These are phyloP conservation scores for Phytoseiulus persimilis DNA, from an alignment of 2,888 invertebrate genomes.

Conservation along the genomic window DNA sequence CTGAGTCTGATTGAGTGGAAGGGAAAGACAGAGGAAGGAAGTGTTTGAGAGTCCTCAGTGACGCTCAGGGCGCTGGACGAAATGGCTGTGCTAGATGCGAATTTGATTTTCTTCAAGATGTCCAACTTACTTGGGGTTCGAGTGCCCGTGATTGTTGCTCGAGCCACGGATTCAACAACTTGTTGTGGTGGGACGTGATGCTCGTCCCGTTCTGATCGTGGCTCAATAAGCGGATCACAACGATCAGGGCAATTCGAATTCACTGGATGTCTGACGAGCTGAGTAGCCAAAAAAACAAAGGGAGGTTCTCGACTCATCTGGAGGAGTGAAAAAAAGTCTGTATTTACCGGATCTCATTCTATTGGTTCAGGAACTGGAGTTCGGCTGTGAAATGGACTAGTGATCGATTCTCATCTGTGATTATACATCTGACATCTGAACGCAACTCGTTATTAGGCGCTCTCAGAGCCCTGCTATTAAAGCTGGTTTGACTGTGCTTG, in stretches of 20 bases:
- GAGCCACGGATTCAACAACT: not conserved
- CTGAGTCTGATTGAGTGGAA: not conserved
- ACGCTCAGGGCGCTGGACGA: not conserved
- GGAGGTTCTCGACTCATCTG: not conserved
- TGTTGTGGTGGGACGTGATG: too few relatives aligned
- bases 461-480: not conserved
- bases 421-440: not conserved
- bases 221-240: not conserved
- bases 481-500: not conserved
- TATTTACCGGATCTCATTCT: not conserved
- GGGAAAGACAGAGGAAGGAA: not conserved
- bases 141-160: not conserved
- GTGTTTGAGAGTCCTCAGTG: not conserved
- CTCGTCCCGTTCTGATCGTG: not conserved
- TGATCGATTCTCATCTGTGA: not conserved
- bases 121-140: not conserved
- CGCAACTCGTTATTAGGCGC: not conserved
- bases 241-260: not conserved
- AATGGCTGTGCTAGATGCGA: not conserved
- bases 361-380: not conserved
- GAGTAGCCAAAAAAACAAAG: not conserved
- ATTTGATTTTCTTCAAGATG: not conserved
- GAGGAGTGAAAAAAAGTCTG: not conserved
- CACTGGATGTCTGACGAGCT: not conserved
- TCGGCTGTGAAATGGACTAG: not conserved